Conservation (phyloP, 2,888 invertebrate genomes). For the Strigamia crassipes region DNA sequence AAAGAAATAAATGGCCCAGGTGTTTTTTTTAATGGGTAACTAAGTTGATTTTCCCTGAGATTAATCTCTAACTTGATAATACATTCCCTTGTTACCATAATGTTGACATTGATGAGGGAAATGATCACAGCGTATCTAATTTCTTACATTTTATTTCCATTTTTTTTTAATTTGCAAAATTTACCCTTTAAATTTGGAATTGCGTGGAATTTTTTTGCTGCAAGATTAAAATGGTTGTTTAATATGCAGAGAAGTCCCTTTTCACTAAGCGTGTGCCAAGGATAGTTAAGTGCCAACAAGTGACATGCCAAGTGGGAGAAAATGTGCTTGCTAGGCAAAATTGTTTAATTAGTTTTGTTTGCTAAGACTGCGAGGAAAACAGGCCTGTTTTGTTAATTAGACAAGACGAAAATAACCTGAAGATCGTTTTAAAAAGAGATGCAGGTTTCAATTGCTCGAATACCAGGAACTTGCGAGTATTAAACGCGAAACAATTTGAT, state of each 20-base stretch:
- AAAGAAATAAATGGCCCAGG: not conserved
- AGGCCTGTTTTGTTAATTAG: not conserved
- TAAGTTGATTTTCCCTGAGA: not conserved
- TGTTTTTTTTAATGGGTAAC: not conserved
- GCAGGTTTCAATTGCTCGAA: too few species aligned
- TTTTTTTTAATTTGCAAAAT: too few species aligned
- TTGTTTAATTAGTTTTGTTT: constrained; percentile 10
- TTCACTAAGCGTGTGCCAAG: not conserved
- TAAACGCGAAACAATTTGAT: too few species aligned
- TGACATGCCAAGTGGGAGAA: not conserved
- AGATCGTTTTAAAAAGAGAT: not conserved
- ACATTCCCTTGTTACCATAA: too few species aligned
- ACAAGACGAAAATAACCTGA: not conserved
- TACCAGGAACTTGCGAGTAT: too few species aligned
- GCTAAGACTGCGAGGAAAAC: not conserved
- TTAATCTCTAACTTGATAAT: not conserved
- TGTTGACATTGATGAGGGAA: too few species aligned
- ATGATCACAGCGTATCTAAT: not conserved
- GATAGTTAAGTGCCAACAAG: not conserved
- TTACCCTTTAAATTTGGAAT: not conserved
- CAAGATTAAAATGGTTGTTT: constrained; percentile 1
- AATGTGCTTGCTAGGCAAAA: not conserved
- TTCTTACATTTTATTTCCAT: not conserved
- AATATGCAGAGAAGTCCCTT: not conserved
- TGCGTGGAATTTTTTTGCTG: not conserved